Evolutionary conservation across 1,140 invertebrate species (phyloP).

Genomic region (Sweltsa coloradensis): DNA sequence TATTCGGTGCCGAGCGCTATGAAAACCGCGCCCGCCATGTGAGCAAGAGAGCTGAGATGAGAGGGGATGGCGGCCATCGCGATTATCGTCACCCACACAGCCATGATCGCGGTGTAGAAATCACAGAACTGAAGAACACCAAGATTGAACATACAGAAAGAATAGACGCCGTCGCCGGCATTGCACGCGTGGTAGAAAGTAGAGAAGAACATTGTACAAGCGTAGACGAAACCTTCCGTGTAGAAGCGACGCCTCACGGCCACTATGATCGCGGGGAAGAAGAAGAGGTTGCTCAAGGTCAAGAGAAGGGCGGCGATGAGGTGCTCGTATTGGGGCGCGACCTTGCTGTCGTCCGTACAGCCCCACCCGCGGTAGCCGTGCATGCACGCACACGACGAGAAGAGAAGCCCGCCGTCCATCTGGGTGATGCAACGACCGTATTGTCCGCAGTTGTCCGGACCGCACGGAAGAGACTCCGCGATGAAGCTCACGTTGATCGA

Average conservation of each 20-base stretch:
- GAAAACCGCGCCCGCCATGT: slow-evolving; percentile 66
- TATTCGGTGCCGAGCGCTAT: slow-evolving; percentile 71
- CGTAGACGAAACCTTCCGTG: slow-evolving; percentile 71
- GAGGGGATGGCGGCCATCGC: slow-evolving; percentile 68
- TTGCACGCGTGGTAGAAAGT: slow-evolving; percentile 75
- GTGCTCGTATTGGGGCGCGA: slow-evolving; percentile 49
- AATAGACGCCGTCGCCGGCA: slow-evolving; percentile 50
- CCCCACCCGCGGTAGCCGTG: slow-evolving; percentile 68
- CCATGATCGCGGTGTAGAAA: slow-evolving; percentile 77
- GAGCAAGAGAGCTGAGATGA: slow-evolving; percentile 51
- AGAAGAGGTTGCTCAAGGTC: slow-evolving; percentile 76
- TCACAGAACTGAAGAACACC: slow-evolving; percentile 80
- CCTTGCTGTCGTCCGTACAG: slow-evolving; percentile 66
- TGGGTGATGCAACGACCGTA: slow-evolving; percentile 55
- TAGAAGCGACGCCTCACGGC: slow-evolving; percentile 63
- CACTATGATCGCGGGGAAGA: slow-evolving; percentile 68
- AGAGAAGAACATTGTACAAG: slow-evolving; percentile 77
- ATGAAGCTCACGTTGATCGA: slow-evolving; percentile 34
- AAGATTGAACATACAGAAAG: slow-evolving; percentile 49
- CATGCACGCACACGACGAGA: slow-evolving; percentile 58
- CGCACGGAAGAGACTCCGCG: slow-evolving; percentile 50
- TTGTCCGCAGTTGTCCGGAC: slow-evolving; percentile 47
- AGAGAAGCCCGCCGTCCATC: slow-evolving; percentile 61
- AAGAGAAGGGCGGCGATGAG: slow-evolving; percentile 59
- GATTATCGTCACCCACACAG: slow-evolving; percentile 85